These are phyloP conservation scores for Dasypolia templi DNA, from an alignment of 2,888 invertebrate genomes.

Conservation along the genomic window DNA sequence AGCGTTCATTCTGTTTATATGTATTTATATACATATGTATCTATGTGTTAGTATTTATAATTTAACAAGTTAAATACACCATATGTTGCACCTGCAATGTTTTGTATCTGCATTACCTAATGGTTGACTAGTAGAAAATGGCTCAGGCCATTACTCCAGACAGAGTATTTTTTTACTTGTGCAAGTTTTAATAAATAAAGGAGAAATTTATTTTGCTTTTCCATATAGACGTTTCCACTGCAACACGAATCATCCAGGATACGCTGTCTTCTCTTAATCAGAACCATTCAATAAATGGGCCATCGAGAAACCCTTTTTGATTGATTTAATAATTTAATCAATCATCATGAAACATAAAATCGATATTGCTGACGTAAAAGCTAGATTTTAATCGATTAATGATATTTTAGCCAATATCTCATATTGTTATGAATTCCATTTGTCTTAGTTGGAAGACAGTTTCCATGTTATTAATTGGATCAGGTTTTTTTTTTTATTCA, in stretches of 20 bases:
- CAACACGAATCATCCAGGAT: background rate
- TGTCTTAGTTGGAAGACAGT: slow-evolving; percentile 9
- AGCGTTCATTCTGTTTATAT: too few species aligned
- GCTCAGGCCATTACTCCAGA: too few species aligned
- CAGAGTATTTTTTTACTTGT: too few species aligned
- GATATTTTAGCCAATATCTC: slow-evolving; percentile 20
- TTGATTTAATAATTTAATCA: slow-evolving; percentile 24
- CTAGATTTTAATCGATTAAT: slow-evolving; percentile 49
- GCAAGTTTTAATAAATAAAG: too few species aligned
- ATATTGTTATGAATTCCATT: slow-evolving; percentile 26
- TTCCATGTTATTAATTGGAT: slow-evolving; percentile 16
- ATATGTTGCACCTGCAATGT: too few species aligned
- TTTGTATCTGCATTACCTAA: too few species aligned
- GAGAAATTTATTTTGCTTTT: background rate
- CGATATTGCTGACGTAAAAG: slow-evolving; percentile 38
- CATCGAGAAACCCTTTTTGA: slow-evolving; percentile 10
- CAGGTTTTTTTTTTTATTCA: too few species aligned
- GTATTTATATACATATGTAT: too few species aligned
- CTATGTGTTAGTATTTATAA: too few species aligned
- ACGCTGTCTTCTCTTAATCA: background rate
- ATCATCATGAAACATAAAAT: slow-evolving; percentile 47
- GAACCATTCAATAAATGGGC: background rate
- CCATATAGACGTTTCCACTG: background rate
- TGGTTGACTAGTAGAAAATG: too few species aligned
- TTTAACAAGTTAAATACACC: too few species aligned